phyloP scores from a whole-genome alignment of 2,888 invertebrate species.

The Tillus elongatus region DNA sequence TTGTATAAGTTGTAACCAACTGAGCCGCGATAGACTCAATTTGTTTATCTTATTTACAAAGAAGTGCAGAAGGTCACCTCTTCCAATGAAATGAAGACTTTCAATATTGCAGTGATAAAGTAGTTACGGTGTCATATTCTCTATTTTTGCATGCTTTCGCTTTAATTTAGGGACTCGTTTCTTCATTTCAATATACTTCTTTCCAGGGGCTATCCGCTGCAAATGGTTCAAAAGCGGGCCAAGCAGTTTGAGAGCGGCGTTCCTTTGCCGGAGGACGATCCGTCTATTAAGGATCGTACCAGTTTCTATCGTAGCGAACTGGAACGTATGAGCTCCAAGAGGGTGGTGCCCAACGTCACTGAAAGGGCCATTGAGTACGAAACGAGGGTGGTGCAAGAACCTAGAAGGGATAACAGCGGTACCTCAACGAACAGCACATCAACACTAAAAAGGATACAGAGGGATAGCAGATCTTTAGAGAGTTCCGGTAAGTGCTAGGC shows the following conservation, averaged over 20 bases:
- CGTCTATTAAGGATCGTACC: slow-evolving; percentile 52
- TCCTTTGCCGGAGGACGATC: slow-evolving; percentile 47
- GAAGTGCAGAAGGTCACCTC: no score
- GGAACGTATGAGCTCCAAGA: slow-evolving; percentile 52
- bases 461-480: slow-evolving; percentile 49
- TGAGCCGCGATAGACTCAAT: no score
- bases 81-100: no score
- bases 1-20: no score
- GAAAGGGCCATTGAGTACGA: slow-evolving; percentile 65
- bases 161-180: no score
- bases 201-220: slow-evolving; percentile 45
- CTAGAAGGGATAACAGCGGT: slow-evolving; percentile 29
- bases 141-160: no score
- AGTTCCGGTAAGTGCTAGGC: slow-evolving; percentile 42
- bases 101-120: no score
- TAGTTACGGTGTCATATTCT: no score
- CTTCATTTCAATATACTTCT: no score
- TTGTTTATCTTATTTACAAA: no score
- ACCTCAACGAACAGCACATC: slow-evolving; percentile 28
- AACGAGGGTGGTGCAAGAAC: slow-evolving; percentile 43
- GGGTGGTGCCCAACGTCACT: slow-evolving; percentile 66
- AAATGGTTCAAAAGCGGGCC: slow-evolving; percentile 64
- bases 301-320: slow-evolving; percentile 61
- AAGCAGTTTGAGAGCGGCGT: slow-evolving; percentile 63
- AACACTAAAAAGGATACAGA: slow-evolving; percentile 33